Evolutionary conservation across 2,797 vertebrate species (phyloP), one percentile per base, ranked within the genome.

Genomic region (Ctenopoma kingsleyae): DNA sequence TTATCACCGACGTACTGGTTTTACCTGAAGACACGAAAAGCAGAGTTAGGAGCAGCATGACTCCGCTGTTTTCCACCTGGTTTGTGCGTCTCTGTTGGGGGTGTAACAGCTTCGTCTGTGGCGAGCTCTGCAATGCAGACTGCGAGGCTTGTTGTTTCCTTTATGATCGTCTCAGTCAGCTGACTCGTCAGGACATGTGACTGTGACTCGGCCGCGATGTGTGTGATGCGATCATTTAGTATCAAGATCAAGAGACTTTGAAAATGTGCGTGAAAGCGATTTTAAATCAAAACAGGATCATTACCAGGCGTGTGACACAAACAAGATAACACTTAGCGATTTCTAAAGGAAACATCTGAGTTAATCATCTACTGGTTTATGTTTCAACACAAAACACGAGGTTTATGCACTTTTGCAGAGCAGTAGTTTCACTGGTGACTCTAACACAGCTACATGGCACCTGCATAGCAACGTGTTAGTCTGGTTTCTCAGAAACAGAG

Each of bases 11-110:
- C 0, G 3, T 6, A 30, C 5, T 6, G 11, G 13, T 12, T 3
- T 88, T 94, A 95, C 95, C 95, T 66, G 95, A 76, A 13, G 92
- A 82, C 4, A 94, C 78, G 41, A 95, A 90, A 8, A 95, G 90
- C 3, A 95, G 88, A 6, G 90, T 78, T n/a, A 95, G 68, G 27
- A 93, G 49, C 61, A 95, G 82, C 88, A 82, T 93, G 89, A 90
- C 84, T 85, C 51, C 70, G 71, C 72, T 57, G 71, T 78, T 88
- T 73, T 0, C 44, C 2, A 2, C 22, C 13, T 51, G 1, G 38
- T 19, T 0, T 49, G 36, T 41, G 3, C 47, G 1, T 71, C 8
- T 13, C 0, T 47, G 36, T 27, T 13, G 4, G 0, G 19, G 12
- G 0, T 20, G 49, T 2, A 1, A 32, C 0, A 0, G 15, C 0